A percentile compares a stretch with the other conserved stretches of the same genome.
Conservation (phyloP, 2,113 vertebrate genomes). For the Rhombomys opimus region DNA sequence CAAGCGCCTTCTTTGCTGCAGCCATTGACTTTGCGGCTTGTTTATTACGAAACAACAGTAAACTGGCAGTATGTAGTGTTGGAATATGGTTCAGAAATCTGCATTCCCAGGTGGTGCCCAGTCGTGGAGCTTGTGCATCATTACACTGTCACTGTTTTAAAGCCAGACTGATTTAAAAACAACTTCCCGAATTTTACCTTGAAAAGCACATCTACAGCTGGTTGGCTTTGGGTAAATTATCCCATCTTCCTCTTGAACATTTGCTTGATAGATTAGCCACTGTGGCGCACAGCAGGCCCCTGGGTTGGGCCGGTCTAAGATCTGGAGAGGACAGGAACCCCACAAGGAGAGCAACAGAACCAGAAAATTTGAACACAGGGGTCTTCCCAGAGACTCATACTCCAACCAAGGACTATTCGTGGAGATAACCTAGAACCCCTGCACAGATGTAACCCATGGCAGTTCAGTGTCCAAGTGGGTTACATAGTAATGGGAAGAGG, state of each 20-base stretch:
- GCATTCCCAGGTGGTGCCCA: not conserved
- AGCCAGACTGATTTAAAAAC: not conserved
- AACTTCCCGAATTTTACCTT: not conserved
- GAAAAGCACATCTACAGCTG: not conserved
- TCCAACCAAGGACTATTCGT: no score
- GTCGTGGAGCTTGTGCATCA: not conserved
- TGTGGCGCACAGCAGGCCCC: no score
- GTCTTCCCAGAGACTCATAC: no score
- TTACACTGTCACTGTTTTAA: not conserved
- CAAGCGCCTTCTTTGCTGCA: not conserved
- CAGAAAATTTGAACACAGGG: no score
- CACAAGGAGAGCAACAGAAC: no score
- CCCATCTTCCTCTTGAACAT: not conserved
- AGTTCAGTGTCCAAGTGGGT: no score
- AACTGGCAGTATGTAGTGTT: not conserved
- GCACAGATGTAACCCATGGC: no score
- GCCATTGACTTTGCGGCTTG: not conserved
- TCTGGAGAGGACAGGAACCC: no score
- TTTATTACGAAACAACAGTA: not conserved
- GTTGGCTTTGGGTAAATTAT: not conserved
- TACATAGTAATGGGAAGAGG: no score
- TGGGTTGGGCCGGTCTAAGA: no score
- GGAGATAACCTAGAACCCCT: no score
- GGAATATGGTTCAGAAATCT: not conserved
- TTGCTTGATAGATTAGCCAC: not conserved